phyloP scores from a whole-genome alignment of 2,113 vertebrate genomes.

The Ceyx cyanopectus region DNA sequence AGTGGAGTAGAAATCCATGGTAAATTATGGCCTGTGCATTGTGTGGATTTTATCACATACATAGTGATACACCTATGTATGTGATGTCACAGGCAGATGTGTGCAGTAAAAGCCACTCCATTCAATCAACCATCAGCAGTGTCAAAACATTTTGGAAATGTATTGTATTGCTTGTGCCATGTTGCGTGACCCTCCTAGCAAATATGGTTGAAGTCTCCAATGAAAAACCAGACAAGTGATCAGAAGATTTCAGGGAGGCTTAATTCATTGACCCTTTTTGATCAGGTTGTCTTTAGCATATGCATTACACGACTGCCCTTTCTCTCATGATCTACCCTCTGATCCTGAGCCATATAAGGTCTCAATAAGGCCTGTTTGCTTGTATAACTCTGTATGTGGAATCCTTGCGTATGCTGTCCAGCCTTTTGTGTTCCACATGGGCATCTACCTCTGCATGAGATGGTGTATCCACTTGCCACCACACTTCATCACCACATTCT shows the following conservation, averaged over 20 bases:
- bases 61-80: too few species aligned
- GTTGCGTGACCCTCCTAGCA: background rate
- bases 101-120: background rate
- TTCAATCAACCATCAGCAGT: background rate
- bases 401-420: background rate
- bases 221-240: background rate
- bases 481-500: background rate
- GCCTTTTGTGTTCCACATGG: fast-evolving
- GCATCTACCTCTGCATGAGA: background rate
- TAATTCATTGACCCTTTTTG: background rate
- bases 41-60: background rate
- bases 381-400: fast-evolving
- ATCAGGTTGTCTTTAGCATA: background rate
- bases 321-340: fast-evolving
- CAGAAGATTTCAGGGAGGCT: background rate
- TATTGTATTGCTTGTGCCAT: background rate
- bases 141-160: background rate
- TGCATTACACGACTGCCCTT: background rate
- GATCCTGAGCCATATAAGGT: background rate
- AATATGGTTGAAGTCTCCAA: background rate
- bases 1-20: background rate
- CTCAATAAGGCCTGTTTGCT: background rate
- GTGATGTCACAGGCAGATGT: background rate
- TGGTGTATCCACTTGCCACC: too few species aligned
- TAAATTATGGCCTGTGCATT: background rate